Conservation (phyloP, 1,140 invertebrate species). For the Scaptodrosophila lebanonensis region DNA sequence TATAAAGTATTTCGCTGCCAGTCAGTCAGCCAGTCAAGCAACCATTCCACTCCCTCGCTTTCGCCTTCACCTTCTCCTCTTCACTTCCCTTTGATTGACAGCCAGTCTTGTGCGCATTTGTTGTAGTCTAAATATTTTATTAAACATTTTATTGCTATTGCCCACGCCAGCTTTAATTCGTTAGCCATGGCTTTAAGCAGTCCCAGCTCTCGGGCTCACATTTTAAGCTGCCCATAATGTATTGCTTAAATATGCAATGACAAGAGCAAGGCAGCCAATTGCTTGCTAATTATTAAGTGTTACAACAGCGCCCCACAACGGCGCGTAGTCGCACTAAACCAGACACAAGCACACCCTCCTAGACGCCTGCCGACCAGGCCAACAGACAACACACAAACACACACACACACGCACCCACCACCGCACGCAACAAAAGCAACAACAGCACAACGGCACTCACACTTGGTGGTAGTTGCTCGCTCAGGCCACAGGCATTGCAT, state of each 20-base stretch:
- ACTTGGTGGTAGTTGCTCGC: conserved; percentile 50
- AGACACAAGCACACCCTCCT: conserved; percentile 18
- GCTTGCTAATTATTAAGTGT: conserved; percentile 45
- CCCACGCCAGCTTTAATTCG: conserved; percentile 26
- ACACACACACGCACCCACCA: too few relatives aligned
- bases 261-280: neutral
- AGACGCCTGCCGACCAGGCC: conserved; percentile 13
- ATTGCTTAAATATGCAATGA: conserved; percentile 1
- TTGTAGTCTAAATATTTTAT: conserved; percentile 60
- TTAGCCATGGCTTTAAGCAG: too few relatives aligned
- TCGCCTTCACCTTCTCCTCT: conserved; percentile 31
- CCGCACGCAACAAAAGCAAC: conserved; percentile 18
- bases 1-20: neutral
- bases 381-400: too few relatives aligned
- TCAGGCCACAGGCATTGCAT: neutral
- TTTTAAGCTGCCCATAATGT: conserved; percentile 16
- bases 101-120: conserved; percentile 12
- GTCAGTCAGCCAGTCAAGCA: neutral
- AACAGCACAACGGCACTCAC: conserved; percentile 27
- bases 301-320: conserved; percentile 45
- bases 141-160: conserved; percentile 40
- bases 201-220: too few relatives aligned
- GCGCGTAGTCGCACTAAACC: conserved; percentile 38
- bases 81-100: conserved; percentile 62
- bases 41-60: too few relatives aligned